Percentiles rank a stretch among this genome's conserved stretches.
phyloP scores from a whole-genome alignment of 2,113 vertebrate genomes.

The Charadrius vociferus region DNA sequence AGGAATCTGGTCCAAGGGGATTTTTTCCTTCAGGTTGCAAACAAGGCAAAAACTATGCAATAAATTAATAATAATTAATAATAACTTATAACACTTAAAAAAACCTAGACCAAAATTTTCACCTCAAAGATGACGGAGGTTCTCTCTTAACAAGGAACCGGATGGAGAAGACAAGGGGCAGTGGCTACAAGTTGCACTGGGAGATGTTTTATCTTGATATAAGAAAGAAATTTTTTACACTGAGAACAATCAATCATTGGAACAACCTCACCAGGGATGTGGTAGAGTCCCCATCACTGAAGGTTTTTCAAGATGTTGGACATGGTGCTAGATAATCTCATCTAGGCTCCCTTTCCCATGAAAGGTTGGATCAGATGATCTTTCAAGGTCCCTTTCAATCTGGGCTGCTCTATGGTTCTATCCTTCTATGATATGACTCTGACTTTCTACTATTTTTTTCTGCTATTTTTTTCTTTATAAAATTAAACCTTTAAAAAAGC shows the following conservation, averaged over 20 bases:
- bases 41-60: neutral
- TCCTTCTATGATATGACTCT: neutral
- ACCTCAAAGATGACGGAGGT: accelerated
- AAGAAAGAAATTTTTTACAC: neutral
- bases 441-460: neutral
- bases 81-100: neutral
- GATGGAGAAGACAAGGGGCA: neutral
- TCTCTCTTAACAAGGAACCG: neutral
- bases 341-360: neutral
- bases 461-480: neutral
- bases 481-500: neutral
- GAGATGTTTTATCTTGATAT: neutral
- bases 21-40: neutral
- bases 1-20: neutral
- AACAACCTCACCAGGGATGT: neutral
- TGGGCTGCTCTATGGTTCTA: neutral
- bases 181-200: neutral
- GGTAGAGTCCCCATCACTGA: neutral
- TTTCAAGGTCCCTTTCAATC: neutral
- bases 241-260: neutral
- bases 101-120: neutral
- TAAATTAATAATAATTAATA: neutral
- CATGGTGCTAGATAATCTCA: neutral
- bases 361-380: neutral
- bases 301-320: neutral